Percentiles rank a stretch among this genome's conserved stretches.
Evolutionary conservation across 2,797 vertebrate species (phyloP).

Genomic region (Rhynchotus rufescens): DNA sequence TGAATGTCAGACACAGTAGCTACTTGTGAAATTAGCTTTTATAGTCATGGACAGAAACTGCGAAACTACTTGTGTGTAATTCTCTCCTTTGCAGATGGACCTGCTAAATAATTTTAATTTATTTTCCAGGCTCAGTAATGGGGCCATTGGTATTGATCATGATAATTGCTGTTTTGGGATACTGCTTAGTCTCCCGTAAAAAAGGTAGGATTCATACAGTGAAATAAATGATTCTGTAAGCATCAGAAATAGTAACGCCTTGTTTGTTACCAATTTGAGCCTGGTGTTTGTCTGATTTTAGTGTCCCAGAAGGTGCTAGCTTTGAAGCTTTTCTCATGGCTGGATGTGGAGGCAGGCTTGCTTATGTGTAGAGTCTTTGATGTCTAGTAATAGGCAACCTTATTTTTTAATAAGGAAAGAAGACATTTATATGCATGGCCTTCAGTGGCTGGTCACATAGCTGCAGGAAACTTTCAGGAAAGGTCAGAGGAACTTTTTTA

Average conservation of each 20-base stretch:
- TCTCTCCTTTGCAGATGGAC: neutral
- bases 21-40: neutral
- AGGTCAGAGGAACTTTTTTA: neutral
- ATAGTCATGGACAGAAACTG: neutral
- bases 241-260: neutral
- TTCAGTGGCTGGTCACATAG: neutral
- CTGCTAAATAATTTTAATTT: neutral
- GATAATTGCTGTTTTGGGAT: conserved; percentile 30
- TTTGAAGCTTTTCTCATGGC: neutral
- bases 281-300: neutral
- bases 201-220: conserved; percentile 65
- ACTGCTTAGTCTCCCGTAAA: conserved; percentile 43
- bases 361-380: neutral
- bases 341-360: neutral
- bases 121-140: conserved; percentile 65
- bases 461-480: neutral
- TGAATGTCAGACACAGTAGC: neutral
- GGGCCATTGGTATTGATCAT: conserved; percentile 29
- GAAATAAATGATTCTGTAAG: neutral
- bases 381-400: neutral
- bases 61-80: neutral
- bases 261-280: neutral
- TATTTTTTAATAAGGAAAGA: neutral
- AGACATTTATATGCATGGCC: neutral
- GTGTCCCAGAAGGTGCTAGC: neutral